Base-by-base conservation (phyloP, 1,140 invertebrate genomes). In the Leptinotarsa lineolata region DNA sequence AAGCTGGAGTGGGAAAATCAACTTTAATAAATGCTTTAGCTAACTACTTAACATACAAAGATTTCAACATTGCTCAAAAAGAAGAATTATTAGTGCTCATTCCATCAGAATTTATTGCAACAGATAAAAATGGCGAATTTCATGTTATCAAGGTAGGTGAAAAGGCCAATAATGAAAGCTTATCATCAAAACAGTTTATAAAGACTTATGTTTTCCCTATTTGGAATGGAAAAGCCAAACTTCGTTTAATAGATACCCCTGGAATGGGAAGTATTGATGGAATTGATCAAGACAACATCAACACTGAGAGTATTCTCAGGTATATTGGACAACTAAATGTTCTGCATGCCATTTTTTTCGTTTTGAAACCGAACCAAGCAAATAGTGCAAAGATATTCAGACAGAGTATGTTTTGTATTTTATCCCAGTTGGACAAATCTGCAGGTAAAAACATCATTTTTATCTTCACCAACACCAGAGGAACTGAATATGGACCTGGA, bases 1-100 rank as follows among this genome's bases (percentile, higher is more conserved):
- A 82, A 70, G 82, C 79, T 12, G 82, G 82, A 18, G 80, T 79
- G 3, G 82, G 82, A 44, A 83, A 83, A 76, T 82, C 82, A 5
- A 82, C 81, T 4, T 82, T 83, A 54, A 82, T 83, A 18, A 83
- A 83, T 70, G 69, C 82, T 12, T 70, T 83, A n/a, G 77, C 76
- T 4, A 83, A 82, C 68, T 83, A 83, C 72, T 70, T 82, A 20
- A 75, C 78, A 46, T 77, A 79, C 73, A 58, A 74, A 3, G 66
- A 73, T 15, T 78, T 83, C 63, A 58, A 76, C 13, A 75, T 54
- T 21, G 82, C 81, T 5, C 64, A 75, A 54, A 60, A 74, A 18
- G 73, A 78, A 22, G 30, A 76, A 3, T 48, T 81, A 2, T 67
- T 74, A 4, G 75, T 78, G 16, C 65, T 83, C 3, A 82, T 83